These are phyloP conservation scores for Hylaeus volcanicus DNA, from an alignment of 1,140 invertebrate genomes.

Conservation along the genomic window DNA sequence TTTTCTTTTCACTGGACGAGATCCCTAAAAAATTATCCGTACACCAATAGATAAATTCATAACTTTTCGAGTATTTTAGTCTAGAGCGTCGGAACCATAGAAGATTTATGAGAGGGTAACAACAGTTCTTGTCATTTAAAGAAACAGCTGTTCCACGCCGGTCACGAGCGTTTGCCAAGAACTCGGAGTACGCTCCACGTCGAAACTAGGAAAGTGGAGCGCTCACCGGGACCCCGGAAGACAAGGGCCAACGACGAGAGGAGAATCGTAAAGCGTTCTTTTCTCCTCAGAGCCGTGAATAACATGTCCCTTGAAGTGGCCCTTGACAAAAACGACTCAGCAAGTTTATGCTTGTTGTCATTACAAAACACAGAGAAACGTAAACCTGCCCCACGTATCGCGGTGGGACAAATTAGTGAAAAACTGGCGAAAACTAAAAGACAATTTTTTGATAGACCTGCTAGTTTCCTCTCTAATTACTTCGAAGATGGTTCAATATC, in stretches of 20 bases:
- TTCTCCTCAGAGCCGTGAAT: constrained; percentile 21
- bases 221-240: constrained; percentile 36
- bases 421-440: no score
- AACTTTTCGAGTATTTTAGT: no score
- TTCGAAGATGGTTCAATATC: no score
- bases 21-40: no score
- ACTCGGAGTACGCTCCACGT: constrained; percentile 48
- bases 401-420: no score
- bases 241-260: constrained; percentile 29
- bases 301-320: constrained; percentile 32
- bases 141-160: constrained; percentile 50
- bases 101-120: background rate
- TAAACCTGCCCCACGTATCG: no score
- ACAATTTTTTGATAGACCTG: no score
- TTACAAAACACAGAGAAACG: background rate
- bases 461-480: no score
- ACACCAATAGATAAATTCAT: no score
- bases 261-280: constrained; percentile 54
- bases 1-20: no score
- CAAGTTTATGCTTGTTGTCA: background rate
- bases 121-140: background rate
- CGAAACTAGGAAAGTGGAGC: constrained; percentile 50
- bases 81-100: no score
- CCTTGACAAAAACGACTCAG: constrained; percentile 12
- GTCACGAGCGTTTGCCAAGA: constrained; percentile 50